Evolutionary conservation across 2,888 invertebrate species (phyloP).

Genomic region (Netelia melanura): DNA sequence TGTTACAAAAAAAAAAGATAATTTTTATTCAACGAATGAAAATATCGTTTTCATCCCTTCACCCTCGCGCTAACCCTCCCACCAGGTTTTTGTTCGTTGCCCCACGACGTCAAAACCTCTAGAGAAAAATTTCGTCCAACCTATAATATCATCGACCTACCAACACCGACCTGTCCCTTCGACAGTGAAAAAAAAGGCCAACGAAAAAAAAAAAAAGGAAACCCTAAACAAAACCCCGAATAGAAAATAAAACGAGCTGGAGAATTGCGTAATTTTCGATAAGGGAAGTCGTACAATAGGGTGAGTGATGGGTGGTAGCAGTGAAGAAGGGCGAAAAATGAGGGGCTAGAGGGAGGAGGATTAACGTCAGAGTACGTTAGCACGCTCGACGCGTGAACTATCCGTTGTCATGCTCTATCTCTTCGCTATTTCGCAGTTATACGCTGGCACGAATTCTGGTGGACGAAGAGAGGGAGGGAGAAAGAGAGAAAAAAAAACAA

Average conservation of each 20-base stretch:
- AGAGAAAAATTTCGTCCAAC: too few relatives aligned
- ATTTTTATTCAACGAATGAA: too few relatives aligned
- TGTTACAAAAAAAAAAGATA: too few relatives aligned
- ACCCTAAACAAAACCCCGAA: not conserved
- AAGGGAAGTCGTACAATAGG: constrained; percentile 38
- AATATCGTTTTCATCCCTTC: too few relatives aligned
- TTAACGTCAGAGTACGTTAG: constrained; percentile 48
- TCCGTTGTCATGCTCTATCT: constrained; percentile 49
- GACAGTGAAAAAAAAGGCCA: not conserved
- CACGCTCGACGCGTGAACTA: constrained; percentile 55
- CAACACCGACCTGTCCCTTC: too few relatives aligned
- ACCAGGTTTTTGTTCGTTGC: too few relatives aligned
- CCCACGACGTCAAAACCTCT: too few relatives aligned
- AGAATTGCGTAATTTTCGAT: constrained; percentile 35
- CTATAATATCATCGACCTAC: too few relatives aligned
- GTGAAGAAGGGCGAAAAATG: too few relatives aligned
- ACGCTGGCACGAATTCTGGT: constrained; percentile 52
- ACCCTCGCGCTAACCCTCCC: too few relatives aligned
- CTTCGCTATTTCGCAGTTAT: constrained; percentile 36
- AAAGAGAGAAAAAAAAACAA: constrained; percentile 2
- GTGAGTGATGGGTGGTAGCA: not conserved
- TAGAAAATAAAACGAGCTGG: constrained; percentile 28
- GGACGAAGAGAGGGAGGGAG: not conserved
- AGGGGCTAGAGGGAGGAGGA: not conserved
- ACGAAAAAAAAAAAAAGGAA: not conserved